Conservation (phyloP, 1,140 invertebrate species). For the Cydia pomonella region DNA sequence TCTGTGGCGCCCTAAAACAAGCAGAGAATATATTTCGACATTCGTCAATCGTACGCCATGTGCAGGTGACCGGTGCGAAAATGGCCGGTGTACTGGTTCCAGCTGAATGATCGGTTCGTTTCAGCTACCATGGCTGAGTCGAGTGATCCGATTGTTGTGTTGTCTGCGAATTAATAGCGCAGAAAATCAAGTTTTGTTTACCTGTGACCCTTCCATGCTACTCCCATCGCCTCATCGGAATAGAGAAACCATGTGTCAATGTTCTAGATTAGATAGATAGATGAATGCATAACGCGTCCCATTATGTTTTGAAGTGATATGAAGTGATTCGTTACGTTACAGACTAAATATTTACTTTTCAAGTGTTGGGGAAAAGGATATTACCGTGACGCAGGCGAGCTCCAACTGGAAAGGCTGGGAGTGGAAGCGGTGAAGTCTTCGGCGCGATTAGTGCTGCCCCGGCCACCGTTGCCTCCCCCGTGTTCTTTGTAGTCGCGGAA, state of each 20-base stretch:
- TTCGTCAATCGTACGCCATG: not conserved
- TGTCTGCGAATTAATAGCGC: not conserved
- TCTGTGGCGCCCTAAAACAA: not conserved
- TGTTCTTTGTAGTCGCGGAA: slow-evolving; percentile 97
- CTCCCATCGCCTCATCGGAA: not conserved
- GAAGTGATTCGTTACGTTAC: no score
- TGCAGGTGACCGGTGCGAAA: not conserved
- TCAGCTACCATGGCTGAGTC: not conserved
- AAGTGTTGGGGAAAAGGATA: not conserved
- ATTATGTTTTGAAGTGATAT: no score
- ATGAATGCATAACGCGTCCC: not conserved
- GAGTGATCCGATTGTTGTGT: no score
- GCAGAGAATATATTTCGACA: not conserved
- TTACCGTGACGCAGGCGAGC: slow-evolving; percentile 83
- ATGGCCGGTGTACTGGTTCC: not conserved
- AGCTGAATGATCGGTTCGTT: not conserved
- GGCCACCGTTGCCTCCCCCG: slow-evolving; percentile 81
- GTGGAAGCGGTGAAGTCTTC: slow-evolving; percentile 89
- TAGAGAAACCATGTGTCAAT: no score
- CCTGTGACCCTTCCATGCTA: not conserved
- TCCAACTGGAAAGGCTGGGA: slow-evolving; percentile 86
- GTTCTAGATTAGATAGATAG: no score
- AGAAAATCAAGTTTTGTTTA: not conserved
- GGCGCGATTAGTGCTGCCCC: slow-evolving; percentile 83
- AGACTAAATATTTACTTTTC: not conserved